phyloP scores from a whole-genome alignment of 2,888 invertebrate genomes.

The Gryllus longicercus region DNA sequence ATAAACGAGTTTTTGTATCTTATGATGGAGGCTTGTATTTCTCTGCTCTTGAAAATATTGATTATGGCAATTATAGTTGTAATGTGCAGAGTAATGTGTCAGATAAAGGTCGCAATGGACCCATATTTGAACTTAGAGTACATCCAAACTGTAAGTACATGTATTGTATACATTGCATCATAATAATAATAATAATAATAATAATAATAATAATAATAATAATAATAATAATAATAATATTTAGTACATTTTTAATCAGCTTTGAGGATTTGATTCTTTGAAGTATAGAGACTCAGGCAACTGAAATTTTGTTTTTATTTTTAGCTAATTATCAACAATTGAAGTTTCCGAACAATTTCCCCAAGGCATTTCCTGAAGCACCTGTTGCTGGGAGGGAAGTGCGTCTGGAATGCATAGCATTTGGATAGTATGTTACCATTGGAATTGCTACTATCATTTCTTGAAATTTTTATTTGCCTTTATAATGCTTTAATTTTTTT shows the following conservation, averaged over 20 bases:
- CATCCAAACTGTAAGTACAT: conserved; percentile 67
- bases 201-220: too few relatives aligned
- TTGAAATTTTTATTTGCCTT: not conserved
- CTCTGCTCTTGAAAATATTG: conserved; percentile 86
- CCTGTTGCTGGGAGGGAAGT: conserved; percentile 88
- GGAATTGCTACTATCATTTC: not conserved
- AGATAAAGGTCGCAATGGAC: conserved; percentile 84
- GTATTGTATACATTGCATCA: too few relatives aligned
- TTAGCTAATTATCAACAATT: conserved; percentile 82
- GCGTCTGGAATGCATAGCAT: conserved; percentile 89
- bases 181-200: too few relatives aligned
- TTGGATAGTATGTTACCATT: conserved; percentile 72
- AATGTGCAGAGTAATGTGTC: conserved; percentile 85
- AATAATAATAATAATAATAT: conserved; percentile 11
- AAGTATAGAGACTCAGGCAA: not conserved
- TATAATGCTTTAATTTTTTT: not conserved
- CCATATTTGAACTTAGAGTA: conserved; percentile 78
- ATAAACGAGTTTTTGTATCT: conserved; percentile 88
- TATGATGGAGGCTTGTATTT: conserved; percentile 92
- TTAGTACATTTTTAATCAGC: conserved; percentile 23
- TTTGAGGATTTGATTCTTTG: not conserved
- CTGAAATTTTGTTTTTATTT: conserved; percentile 35
- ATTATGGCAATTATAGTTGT: conserved; percentile 86
- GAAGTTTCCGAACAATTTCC: conserved; percentile 91
- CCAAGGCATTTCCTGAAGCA: conserved; percentile 91